Conservation (phyloP, 2,797 vertebrate genomes). For the Artibeus lituratus region DNA sequence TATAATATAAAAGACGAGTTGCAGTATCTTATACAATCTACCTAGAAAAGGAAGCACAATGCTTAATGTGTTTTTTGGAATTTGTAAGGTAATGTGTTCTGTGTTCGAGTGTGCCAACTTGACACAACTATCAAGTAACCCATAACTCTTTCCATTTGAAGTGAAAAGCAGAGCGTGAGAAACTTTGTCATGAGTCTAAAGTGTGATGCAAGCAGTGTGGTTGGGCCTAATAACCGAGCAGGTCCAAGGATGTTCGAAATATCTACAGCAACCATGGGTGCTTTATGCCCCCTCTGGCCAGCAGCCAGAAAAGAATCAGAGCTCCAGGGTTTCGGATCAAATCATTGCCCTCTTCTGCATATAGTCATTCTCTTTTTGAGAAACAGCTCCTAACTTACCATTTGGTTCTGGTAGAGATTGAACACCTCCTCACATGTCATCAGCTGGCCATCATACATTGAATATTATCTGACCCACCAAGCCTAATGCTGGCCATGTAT, state of each 20-base stretch:
- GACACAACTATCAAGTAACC: neutral
- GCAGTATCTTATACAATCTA: neutral
- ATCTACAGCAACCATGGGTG: neutral
- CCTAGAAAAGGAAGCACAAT: neutral
- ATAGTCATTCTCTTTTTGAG: neutral
- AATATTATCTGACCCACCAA: neutral
- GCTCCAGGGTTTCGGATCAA: neutral
- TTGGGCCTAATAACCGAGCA: neutral
- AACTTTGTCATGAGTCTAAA: neutral
- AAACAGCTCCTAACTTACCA: neutral
- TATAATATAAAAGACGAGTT: neutral
- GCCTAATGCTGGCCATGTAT: neutral
- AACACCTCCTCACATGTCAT: neutral
- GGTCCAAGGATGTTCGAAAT: neutral
- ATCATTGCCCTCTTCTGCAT: neutral
- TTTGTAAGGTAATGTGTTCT: neutral
- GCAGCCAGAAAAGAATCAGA: neutral
- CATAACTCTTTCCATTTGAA: neutral
- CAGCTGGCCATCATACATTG: neutral
- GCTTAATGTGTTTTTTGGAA: neutral
- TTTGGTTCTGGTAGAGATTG: neutral
- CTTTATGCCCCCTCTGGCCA: neutral
- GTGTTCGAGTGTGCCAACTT: neutral
- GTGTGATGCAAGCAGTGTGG: neutral
- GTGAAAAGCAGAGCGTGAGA: neutral